Evolutionary conservation across 2,888 invertebrate genomes (phyloP).

Genomic region (Encarsia formosa): DNA sequence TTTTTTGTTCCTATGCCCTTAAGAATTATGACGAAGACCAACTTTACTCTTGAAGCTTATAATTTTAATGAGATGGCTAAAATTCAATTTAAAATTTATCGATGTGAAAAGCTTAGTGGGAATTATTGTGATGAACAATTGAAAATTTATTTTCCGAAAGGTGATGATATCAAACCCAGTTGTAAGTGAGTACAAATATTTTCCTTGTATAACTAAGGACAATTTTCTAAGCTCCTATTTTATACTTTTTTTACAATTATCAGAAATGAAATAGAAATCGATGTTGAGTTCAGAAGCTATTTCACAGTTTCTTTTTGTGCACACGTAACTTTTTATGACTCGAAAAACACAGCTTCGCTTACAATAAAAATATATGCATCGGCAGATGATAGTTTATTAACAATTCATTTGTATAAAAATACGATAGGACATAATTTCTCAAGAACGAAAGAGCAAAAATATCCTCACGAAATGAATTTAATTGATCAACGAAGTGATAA

Average conservation of each 20-base stretch:
- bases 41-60: slow-evolving; percentile 29
- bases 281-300: slow-evolving; percentile 28
- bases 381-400: slow-evolving; percentile 44
- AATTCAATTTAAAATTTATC: slow-evolving; percentile 26
- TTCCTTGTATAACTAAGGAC: too few species aligned
- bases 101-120: slow-evolving; percentile 25
- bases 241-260: background rate
- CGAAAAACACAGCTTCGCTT: slow-evolving; percentile 18
- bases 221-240: too few species aligned
- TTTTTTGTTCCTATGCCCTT: slow-evolving; percentile 45
- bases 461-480: too few species aligned
- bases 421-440: background rate
- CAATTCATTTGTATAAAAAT: slow-evolving; percentile 38
- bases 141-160: slow-evolving; percentile 28
- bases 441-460: background rate
- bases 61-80: slow-evolving; percentile 26
- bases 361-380: slow-evolving; percentile 33
- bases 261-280: slow-evolving; percentile 23
- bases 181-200: slow-evolving; percentile 19
- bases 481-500: too few species aligned
- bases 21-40: slow-evolving; percentile 30
- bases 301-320: slow-evolving; percentile 31
- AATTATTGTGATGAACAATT: slow-evolving; percentile 26
- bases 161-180: slow-evolving; percentile 13
- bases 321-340: slow-evolving; percentile 31